Evolutionary conservation across 1,140 invertebrate genomes (phyloP).

Genomic region (Listronotus bonariensis): DNA sequence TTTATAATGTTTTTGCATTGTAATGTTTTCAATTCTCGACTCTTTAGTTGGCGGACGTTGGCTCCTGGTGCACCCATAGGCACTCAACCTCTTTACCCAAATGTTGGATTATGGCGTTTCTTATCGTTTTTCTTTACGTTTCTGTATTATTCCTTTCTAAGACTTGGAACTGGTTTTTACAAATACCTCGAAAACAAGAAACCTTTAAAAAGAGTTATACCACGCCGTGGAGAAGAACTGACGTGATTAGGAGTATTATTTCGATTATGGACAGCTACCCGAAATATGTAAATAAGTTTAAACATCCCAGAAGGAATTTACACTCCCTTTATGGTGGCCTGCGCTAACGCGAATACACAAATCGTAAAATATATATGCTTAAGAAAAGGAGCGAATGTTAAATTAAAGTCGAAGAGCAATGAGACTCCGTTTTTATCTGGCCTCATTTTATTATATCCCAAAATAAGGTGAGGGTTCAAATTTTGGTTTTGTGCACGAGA

Average conservation of each 20-base stretch:
- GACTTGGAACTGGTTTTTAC: background rate
- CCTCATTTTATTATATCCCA: constrained; percentile 42
- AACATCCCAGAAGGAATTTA: constrained; percentile 31
- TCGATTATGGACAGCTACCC: constrained; percentile 28
- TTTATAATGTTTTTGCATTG: constrained; percentile 6
- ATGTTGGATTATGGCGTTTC: constrained; percentile 21
- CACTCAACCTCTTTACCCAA: background rate
- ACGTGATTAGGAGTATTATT: constrained; percentile 22
- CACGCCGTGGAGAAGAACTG: constrained; percentile 22
- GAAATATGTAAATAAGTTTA: constrained; percentile 32
- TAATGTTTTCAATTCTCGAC: constrained; percentile 14
- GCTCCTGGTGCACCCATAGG: constrained; percentile 15
- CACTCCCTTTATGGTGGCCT: constrained; percentile 45
- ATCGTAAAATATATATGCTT: constrained; percentile 47
- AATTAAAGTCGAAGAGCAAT: constrained; percentile 37
- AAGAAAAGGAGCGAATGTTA: constrained; percentile 44
- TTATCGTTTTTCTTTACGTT: constrained; percentile 11
- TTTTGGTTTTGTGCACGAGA: too few species aligned
- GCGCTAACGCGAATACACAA: constrained; percentile 45
- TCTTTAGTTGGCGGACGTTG: background rate
- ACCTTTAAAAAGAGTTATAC: constrained; percentile 22
- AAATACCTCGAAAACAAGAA: background rate
- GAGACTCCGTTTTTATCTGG: constrained; percentile 48
- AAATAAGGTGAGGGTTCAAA: constrained; percentile 19
- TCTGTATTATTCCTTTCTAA: constrained; percentile 6